Evolutionary conservation across 53 echinoderm and acorn worm genomes (phyloP).

Genomic region (Mesocentrotus franciscanus): DNA sequence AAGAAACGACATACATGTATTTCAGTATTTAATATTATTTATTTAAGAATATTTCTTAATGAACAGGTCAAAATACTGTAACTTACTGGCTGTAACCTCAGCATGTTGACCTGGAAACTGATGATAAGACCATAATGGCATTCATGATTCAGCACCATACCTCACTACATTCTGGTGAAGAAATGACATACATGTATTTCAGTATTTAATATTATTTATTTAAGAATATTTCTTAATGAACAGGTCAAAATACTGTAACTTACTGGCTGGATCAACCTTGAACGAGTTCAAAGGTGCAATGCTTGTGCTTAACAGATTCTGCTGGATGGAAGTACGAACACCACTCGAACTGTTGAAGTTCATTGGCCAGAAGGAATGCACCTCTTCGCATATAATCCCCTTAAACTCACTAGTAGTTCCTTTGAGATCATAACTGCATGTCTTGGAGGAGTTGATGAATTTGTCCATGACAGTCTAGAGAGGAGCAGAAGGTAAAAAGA

Average conservation of each 20-base stretch:
- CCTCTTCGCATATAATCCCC: conserved; percentile 77
- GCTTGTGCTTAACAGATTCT: conserved; percentile 67
- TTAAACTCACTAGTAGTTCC: conserved; percentile 74
- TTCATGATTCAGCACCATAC: too few relatives aligned
- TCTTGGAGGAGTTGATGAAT: conserved; percentile 88
- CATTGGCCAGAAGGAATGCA: conserved; percentile 90
- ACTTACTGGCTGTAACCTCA: too few relatives aligned
- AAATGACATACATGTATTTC: too few relatives aligned
- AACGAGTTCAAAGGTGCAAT: conserved; percentile 76
- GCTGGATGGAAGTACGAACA: conserved; percentile 76
- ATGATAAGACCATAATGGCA: too few relatives aligned
- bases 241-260: not conserved
- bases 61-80: too few relatives aligned
- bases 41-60: too few relatives aligned
- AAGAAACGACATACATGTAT: too few relatives aligned
- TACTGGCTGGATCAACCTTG: conserved; percentile 69
- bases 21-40: too few relatives aligned
- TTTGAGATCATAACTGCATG: conserved; percentile 78
- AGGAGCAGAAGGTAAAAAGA: not conserved
- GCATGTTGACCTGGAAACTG: conserved; percentile 44
- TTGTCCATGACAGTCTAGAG: conserved; percentile 85
- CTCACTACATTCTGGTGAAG: too few relatives aligned
- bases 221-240: too few relatives aligned
- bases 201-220: too few relatives aligned
- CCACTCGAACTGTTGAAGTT: conserved; percentile 87